Evolutionary conservation across 2,888 invertebrate species (phyloP).

Genomic region (Orthosia cruda): DNA sequence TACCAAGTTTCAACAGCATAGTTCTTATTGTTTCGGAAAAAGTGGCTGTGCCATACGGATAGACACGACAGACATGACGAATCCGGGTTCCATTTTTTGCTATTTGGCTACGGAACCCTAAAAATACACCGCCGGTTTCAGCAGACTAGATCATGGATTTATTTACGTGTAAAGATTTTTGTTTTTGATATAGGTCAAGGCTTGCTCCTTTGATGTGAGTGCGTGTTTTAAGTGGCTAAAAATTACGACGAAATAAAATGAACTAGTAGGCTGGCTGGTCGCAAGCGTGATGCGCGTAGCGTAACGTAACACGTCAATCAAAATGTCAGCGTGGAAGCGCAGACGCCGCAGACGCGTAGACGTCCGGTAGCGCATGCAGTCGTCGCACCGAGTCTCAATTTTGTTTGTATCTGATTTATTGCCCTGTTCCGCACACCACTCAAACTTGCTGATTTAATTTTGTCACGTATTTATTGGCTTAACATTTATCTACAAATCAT

Average conservation of each 20-base stretch:
- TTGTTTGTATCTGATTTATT: constrained; percentile 56
- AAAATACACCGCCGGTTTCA: constrained; percentile 27
- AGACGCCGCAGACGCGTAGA: constrained; percentile 55
- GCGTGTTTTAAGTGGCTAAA: constrained; percentile 73
- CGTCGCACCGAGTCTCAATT: constrained; percentile 54
- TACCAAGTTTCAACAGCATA: too few relatives aligned
- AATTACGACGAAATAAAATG: constrained; percentile 79
- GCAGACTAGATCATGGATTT: constrained; percentile 45
- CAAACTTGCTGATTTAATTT: constrained; percentile 19
- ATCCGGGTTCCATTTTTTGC: too few relatives aligned
- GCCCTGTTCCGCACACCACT: constrained; percentile 30
- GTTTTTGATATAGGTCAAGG: constrained; percentile 82
- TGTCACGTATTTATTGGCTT: constrained; percentile 25
- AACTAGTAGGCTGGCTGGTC: constrained; percentile 73
- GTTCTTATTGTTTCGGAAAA: too few relatives aligned
- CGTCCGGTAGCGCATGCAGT: constrained; percentile 51
- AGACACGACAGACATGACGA: too few relatives aligned
- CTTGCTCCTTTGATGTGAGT: constrained; percentile 76
- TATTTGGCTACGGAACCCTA: too few relatives aligned
- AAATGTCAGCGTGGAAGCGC: constrained; percentile 79
- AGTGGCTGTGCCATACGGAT: too few relatives aligned
- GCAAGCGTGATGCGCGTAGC: constrained; percentile 74
- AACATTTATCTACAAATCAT: constrained; percentile 27
- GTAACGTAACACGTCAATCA: constrained; percentile 85
- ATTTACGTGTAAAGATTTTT: constrained; percentile 60